Evolutionary conservation across 2,888 invertebrate species (phyloP).

Genomic region (Cepaea hortensis): DNA sequence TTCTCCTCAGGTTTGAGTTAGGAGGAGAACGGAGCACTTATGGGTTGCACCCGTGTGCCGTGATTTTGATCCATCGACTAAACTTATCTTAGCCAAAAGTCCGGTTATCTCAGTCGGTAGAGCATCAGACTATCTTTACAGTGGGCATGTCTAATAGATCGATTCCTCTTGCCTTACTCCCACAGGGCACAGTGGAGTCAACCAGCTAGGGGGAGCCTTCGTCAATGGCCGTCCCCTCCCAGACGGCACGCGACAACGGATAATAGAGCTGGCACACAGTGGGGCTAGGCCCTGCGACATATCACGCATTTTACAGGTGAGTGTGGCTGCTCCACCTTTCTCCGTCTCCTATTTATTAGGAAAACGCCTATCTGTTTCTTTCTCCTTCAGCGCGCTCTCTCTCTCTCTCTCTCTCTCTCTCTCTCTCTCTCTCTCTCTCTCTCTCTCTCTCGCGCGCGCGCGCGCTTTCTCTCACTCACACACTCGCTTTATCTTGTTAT

Average conservation of each 20-base stretch:
- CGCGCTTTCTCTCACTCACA: neutral
- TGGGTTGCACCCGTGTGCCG: too few relatives aligned
- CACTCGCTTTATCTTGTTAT: neutral
- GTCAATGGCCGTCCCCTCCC: slow-evolving; percentile 97
- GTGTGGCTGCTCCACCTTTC: neutral
- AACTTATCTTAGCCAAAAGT: too few relatives aligned
- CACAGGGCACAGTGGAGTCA: slow-evolving; percentile 95
- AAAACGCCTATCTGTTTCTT: too few relatives aligned
- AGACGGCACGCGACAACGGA: slow-evolving; percentile 92
- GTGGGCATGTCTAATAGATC: too few relatives aligned
- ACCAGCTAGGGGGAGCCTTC: slow-evolving; percentile 97
- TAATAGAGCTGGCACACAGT: slow-evolving; percentile 94
- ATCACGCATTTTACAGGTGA: slow-evolving; percentile 88
- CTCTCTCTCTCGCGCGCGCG: neutral
- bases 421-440: neutral
- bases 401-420: neutral
- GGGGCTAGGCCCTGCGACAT: slow-evolving; percentile 98
- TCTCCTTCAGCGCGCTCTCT: neutral
- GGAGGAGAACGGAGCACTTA: too few relatives aligned
- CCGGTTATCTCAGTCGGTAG: too few relatives aligned
- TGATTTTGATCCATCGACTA: too few relatives aligned
- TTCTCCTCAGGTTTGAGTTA: too few relatives aligned
- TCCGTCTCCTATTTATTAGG: too few relatives aligned
- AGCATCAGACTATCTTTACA: too few relatives aligned
- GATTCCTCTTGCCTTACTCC: neutral